Conservation (phyloP, 1,140 invertebrate species). For the Lepidurus arcticus region DNA sequence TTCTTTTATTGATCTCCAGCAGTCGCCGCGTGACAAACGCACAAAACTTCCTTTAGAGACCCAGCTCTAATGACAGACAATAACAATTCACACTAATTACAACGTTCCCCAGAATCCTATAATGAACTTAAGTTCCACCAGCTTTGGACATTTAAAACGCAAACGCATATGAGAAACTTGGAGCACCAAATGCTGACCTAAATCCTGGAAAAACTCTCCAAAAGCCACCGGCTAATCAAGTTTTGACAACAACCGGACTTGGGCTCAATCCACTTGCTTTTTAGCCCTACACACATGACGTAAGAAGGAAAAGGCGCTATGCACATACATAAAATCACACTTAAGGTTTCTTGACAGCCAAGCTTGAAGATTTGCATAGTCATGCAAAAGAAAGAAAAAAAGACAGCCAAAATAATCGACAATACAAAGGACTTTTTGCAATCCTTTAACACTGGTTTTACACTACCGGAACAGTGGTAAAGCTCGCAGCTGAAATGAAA, state of each 20-base stretch:
- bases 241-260: neutral
- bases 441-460: neutral
- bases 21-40: too few relatives aligned
- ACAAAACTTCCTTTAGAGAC: too few relatives aligned
- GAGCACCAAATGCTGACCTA: neutral
- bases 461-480: conserved; percentile 3
- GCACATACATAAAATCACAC: neutral
- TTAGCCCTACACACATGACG: neutral
- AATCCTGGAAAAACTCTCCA: neutral
- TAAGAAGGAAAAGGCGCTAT: neutral
- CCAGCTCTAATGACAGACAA: too few relatives aligned
- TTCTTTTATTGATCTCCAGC: too few relatives aligned
- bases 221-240: neutral
- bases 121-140: too few relatives aligned
- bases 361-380: neutral
- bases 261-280: neutral
- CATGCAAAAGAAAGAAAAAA: neutral
- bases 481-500: neutral
- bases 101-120: too few relatives aligned
- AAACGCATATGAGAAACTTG: neutral
- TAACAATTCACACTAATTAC: too few relatives aligned
- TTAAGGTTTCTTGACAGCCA: neutral
- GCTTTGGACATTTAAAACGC: neutral
- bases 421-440: neutral
- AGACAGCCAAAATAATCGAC: neutral